Evolutionary conservation across 2,113 vertebrate species (phyloP).

Genomic region (Apaloderma vittatum): DNA sequence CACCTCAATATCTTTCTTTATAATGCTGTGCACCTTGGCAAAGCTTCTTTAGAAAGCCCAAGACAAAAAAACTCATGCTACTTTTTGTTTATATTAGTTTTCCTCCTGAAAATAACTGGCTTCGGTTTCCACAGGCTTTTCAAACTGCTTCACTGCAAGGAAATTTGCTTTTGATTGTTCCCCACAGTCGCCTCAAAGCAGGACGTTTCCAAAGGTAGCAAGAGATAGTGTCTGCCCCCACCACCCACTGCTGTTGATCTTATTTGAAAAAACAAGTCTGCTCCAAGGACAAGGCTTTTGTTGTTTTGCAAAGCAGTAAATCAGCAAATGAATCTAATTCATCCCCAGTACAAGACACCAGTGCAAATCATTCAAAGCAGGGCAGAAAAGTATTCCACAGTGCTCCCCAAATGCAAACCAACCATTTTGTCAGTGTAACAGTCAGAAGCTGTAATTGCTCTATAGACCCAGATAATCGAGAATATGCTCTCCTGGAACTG

Average conservation of each 20-base stretch:
- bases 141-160: background rate
- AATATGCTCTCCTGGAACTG: background rate
- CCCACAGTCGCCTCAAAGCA: background rate
- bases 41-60: background rate
- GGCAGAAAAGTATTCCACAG: background rate
- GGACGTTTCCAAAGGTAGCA: background rate
- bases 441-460: background rate
- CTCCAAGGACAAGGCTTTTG: background rate
- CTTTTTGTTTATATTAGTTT: background rate
- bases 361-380: background rate
- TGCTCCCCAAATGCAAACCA: background rate
- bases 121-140: background rate
- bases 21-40: background rate
- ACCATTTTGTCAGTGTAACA: background rate
- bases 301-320: background rate
- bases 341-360: background rate
- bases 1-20: no score
- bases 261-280: background rate
- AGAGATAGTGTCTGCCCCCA: background rate
- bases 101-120: background rate
- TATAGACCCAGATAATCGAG: background rate
- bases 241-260: accelerated
- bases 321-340: background rate
- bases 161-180: background rate
- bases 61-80: background rate